phyloP scores from a whole-genome alignment of 1,140 invertebrate genomes.

The Trichonephila clavipes region DNA sequence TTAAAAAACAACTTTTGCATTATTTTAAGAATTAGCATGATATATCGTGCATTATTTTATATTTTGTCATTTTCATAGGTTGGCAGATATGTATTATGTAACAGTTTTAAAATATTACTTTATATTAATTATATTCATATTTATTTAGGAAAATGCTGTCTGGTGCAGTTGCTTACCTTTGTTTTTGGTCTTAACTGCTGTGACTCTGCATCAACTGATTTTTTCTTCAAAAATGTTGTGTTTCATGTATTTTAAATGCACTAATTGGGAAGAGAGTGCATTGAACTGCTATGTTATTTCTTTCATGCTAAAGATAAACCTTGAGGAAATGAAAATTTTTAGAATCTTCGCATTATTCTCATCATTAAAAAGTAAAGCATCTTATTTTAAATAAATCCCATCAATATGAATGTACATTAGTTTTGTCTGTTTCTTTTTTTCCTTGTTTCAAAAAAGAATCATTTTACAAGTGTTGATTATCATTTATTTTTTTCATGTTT shows the following conservation, averaged over 20 bases:
- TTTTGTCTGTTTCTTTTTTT: background rate
- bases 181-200: background rate
- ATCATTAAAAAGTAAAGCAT: slow-evolving; percentile 15
- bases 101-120: too few relatives aligned
- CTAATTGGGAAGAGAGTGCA: background rate
- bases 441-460: background rate
- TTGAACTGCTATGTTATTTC: slow-evolving; percentile 10
- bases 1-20: too few relatives aligned
- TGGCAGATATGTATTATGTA: too few relatives aligned
- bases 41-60: too few relatives aligned
- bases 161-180: background rate
- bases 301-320: slow-evolving; percentile 5
- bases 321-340: background rate
- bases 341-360: slow-evolving; percentile 2
- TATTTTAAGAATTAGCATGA: too few relatives aligned
- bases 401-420: background rate
- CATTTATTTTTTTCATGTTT: too few relatives aligned
- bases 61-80: too few relatives aligned
- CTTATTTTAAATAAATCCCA: slow-evolving; percentile 45
- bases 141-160: background rate
- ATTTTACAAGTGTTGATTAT: too few relatives aligned
- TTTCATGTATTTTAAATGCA: slow-evolving; percentile 44
- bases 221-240: slow-evolving; percentile 18
- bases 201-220: slow-evolving; percentile 2
- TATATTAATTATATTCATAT: background rate